Percentiles rank a stretch among this genome's conserved stretches.
phyloP scores from a whole-genome alignment of 2,113 vertebrate genomes.

The Charina bottae region DNA sequence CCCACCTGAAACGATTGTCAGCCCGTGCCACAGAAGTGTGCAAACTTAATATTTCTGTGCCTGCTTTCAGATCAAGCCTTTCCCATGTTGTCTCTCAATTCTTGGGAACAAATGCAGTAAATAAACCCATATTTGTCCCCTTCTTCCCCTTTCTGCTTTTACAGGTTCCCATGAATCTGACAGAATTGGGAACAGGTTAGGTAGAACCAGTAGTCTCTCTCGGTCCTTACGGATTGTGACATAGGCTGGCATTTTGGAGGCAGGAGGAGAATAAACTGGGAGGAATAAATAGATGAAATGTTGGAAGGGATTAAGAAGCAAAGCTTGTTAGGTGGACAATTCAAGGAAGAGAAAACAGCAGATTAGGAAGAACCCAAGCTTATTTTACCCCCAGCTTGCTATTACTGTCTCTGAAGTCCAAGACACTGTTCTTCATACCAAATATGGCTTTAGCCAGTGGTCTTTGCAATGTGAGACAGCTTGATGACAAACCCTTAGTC shows the following conservation, averaged over 20 bases:
- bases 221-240: neutral
- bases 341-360: neutral
- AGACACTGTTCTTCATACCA: constrained; percentile 5
- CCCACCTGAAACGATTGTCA: too few species aligned
- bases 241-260: neutral
- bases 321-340: too few species aligned
- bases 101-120: neutral
- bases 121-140: too few species aligned
- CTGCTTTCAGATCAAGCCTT: neutral
- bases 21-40: too few species aligned
- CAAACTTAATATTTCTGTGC: neutral
- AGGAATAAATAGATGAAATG: neutral
- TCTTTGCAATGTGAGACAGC: constrained; percentile 13
- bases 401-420: neutral
- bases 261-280: neutral
- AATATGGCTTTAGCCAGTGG: neutral
- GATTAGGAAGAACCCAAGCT: neutral
- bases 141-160: neutral
- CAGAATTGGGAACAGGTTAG: neutral
- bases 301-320: neutral
- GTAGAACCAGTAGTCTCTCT: neutral
- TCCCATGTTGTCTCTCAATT: neutral
- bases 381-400: neutral
- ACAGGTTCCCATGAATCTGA: too few species aligned
- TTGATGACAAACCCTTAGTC: constrained; percentile 11